phyloP scores from a whole-genome alignment of 2,113 vertebrate species.

The Periophthalmus modestus region DNA sequence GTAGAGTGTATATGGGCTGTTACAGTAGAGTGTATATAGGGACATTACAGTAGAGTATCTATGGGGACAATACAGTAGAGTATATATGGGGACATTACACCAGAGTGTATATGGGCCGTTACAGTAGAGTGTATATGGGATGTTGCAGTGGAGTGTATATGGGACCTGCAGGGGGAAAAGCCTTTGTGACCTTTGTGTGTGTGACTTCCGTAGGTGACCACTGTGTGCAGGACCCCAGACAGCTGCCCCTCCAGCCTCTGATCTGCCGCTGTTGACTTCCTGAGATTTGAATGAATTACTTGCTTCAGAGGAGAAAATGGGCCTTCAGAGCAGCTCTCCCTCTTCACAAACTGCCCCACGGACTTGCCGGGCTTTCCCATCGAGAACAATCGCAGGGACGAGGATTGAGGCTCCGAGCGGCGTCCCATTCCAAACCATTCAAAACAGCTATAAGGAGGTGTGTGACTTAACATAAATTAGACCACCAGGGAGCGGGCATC shows the following conservation, averaged over 20 bases:
- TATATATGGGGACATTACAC: too few relatives aligned
- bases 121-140: too few relatives aligned
- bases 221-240: slow-evolving; percentile 50
- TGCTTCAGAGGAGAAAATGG: slow-evolving; percentile 80
- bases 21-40: too few relatives aligned
- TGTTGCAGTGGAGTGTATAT: too few relatives aligned
- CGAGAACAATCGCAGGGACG: slow-evolving; percentile 80
- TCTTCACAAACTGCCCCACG: slow-evolving; percentile 80
- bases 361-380: slow-evolving; percentile 81
- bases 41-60: too few relatives aligned
- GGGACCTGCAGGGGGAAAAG: neutral
- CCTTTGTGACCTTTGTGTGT: slow-evolving; percentile 64
- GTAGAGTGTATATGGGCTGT: too few relatives aligned
- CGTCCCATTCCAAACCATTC: slow-evolving; percentile 77
- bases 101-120: too few relatives aligned
- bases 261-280: slow-evolving; percentile 77
- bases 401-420: slow-evolving; percentile 75
- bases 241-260: slow-evolving; percentile 72
- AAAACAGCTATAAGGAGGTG: slow-evolving; percentile 83
- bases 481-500: slow-evolving; percentile 81
- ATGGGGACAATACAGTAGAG: too few relatives aligned
- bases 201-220: slow-evolving; percentile 72
- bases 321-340: slow-evolving; percentile 81
- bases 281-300: slow-evolving; percentile 84
- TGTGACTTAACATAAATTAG: slow-evolving; percentile 88